Percentiles rank a stretch among this genome's conserved stretches.
Conservation (phyloP, 2,113 vertebrate species). For the Ptilonorhynchus violaceus region DNA sequence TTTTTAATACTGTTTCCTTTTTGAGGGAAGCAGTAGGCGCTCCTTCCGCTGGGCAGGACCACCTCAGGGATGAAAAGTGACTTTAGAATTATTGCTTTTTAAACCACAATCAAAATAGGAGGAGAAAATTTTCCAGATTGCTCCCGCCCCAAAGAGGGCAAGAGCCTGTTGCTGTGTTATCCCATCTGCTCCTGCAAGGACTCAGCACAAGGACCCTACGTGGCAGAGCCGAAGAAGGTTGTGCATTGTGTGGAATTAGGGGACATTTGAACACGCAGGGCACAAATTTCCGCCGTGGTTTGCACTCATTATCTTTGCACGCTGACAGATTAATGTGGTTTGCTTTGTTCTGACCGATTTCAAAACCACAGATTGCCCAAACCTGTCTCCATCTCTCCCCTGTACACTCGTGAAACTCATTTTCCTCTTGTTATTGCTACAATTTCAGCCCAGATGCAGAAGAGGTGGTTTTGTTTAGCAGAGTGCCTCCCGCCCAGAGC, state of each 20-base stretch:
- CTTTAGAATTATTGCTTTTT: not conserved
- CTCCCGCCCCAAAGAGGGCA: not conserved
- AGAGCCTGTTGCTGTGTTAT: not conserved
- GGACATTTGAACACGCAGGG: not conserved
- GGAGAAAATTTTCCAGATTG: not conserved
- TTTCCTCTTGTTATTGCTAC: not conserved
- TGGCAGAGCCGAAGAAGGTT: not conserved
- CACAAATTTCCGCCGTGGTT: not conserved
- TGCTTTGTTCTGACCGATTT: not conserved
- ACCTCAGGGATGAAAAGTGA: not conserved
- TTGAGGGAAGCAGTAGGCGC: not conserved
- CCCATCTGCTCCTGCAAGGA: not conserved
- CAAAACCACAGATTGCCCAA: constrained; percentile 25
- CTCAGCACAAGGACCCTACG: not conserved
- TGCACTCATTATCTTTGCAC: not conserved
- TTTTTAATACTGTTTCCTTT: not conserved
- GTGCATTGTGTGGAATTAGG: not conserved
- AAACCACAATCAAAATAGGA: not conserved
- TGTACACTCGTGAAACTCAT: not conserved
- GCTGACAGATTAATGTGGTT: not conserved
- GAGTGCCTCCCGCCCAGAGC: not conserved
- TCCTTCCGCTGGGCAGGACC: not conserved
- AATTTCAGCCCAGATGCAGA: not conserved
- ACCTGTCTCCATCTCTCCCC: not conserved
- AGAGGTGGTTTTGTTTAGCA: not conserved